phyloP scores from a whole-genome alignment of 2,888 invertebrate genomes.

The Agrilus cyanescens region DNA sequence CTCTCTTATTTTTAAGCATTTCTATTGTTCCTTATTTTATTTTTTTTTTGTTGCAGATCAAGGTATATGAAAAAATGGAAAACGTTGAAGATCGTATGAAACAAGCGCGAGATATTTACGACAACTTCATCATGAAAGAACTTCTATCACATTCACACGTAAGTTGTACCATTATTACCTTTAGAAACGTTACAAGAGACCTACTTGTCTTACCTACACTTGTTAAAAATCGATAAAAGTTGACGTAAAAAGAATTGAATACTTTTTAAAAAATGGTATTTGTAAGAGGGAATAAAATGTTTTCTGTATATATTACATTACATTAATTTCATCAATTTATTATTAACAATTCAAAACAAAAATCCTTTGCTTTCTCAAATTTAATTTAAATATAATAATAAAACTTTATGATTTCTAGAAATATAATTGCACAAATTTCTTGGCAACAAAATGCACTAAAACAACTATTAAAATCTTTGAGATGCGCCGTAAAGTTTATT shows the following conservation, averaged over 20 bases:
- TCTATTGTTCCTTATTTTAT: conserved; percentile 5
- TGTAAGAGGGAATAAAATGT: background rate
- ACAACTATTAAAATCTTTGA: too few relatives aligned
- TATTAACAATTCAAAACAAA: too few relatives aligned
- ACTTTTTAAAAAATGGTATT: background rate
- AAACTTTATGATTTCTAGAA: too few relatives aligned
- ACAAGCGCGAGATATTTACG: conserved; percentile 94
- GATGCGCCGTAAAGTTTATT: too few relatives aligned
- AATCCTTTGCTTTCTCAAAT: too few relatives aligned
- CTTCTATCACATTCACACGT: conserved; percentile 97
- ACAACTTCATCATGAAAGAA: conserved; percentile 99
- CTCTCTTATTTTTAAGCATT: too few relatives aligned
- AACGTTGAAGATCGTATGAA: conserved; percentile 91
- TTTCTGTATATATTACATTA: too few relatives aligned
- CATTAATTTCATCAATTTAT: too few relatives aligned
- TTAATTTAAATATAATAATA: too few relatives aligned
- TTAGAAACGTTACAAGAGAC: background rate
- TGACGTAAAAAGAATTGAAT: background rate
- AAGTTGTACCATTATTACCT: conserved; percentile 38
- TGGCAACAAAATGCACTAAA: too few relatives aligned
- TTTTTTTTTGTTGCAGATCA: conserved; percentile 64
- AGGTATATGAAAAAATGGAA: conserved; percentile 96
- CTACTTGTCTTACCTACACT: background rate
- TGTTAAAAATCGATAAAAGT: background rate
- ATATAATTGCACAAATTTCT: too few relatives aligned